Evolutionary conservation across 2,797 vertebrate genomes (phyloP), one percentile per base, ranked within the genome.

Genomic region (Ctenopoma kingsleyae): DNA sequence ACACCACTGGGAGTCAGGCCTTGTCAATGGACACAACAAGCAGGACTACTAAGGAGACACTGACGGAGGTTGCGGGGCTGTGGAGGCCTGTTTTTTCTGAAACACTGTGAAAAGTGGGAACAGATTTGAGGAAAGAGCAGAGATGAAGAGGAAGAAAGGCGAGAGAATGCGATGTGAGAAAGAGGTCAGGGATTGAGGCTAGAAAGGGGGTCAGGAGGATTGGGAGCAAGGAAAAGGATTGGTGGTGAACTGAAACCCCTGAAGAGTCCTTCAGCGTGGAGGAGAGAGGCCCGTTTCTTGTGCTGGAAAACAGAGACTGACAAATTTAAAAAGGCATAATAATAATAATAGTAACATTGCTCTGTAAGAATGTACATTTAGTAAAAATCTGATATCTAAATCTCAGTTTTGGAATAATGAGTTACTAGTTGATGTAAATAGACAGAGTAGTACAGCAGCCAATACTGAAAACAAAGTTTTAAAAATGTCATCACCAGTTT

Each of bases 1-100:
- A 27, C 87, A 94, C 48, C 92, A 85, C 69, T 96, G 95, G 95
- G 95, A 96, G 81, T 77, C 92, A 0, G 93, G 95, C 3, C 82
- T 86, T 52, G 49, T 94, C 74, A 91, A 91, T 38, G 90, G 87
- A 38, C 73, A 82, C 72, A 77, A 67, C 13, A 46, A 67, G n/a
- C 89, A 89, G 5, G 76, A 85, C 0, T 41, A 90, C 56, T 84
- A 82, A 88, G 65, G 32, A 64, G 50, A 36, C 1, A 8, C 1
- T 38, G 49, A 67, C 15, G 17, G 17, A 40, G 17, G 25, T 13
- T 19, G 13, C 27, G 50, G 3, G 12, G 20, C 70, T 47, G 57
- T 15, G 25, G 12, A 56, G 61, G 62, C 32, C 17, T 58, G 3
- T 36, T n/a, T 46, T n/a, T 44, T 11, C 47, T 71, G 63, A 76